Evolutionary conservation across 2,797 vertebrate genomes (phyloP), one percentile per base, ranked within the genome.

Genomic region (Gorsachius magnificus): DNA sequence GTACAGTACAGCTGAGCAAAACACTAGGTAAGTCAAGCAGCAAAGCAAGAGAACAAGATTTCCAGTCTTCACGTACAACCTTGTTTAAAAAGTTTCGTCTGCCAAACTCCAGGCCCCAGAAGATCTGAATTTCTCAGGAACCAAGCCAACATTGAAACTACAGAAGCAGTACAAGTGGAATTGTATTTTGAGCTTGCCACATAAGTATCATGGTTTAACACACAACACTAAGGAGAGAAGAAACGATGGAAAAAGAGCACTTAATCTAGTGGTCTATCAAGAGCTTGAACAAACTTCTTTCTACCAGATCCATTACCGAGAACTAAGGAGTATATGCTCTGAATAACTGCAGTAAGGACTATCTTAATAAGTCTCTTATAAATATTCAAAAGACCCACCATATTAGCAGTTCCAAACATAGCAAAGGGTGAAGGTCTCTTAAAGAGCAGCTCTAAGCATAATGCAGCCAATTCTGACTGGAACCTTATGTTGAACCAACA

Each of bases 381-480:
- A 95, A 95, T 96, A 95, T 95, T 91, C 92, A 95, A 15, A 6
- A 91, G 79, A 78, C 13, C 63, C 69, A 88, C 38, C n/a, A 10
- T 13, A 87, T 76, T 77, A 88, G 77, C 50, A 78, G 69, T 58
- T 85, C 78, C 74, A 70, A 94, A 85, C 71, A 68, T 11, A 94
- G 91, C 8, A 50, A 86, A 79, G 70, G 81, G 76, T 90, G 91
- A 96, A 96, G 83, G 94, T 89, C 89, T 77, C 81, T 41, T 18
- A 80, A 82, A 91, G 65, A 88, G 53, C 75, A 84, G 61, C 74
- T 72, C 66, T 19, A 76, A 83, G 68, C 65, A 57, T 7, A 68
- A 74, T 1, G 8, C 89, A 76, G 71, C 54, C 77, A 85, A 43
- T 70, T 94, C 92, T 83, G 75, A 77, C 70, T 65, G 56, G 33